Evolutionary conservation across 2,888 invertebrate species (phyloP), one percentile per base, ranked within the genome.

Genomic region (Amaurobius ferox): DNA sequence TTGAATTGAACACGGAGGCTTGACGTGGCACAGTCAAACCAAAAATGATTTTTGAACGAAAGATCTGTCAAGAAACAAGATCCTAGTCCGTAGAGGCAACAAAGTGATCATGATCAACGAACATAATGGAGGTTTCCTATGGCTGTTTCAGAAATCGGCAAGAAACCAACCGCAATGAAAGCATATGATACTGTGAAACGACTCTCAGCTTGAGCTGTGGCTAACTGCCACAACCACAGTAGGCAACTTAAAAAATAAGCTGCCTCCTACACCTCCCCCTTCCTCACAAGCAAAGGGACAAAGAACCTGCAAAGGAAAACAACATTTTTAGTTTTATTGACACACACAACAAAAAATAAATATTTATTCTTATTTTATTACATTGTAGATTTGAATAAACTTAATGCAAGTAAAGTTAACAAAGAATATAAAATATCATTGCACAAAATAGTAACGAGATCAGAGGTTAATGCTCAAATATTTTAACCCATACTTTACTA

Each of bases 61-160:
- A 71, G 74, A 35, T 32, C 70, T 67, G 64, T 48, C 44, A 19
- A 64, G 67, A 32, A 74, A 61, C 29, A 68, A 68, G 79, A 76
- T 79, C 78, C 48, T 68, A 74, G 66, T 79, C 66, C 62, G 79
- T 61, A 29, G 72, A 74, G 48, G 66, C 39, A 66, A 76, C 35
- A 48, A n/a, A 29, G 79, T 79, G 79, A 80, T 86, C 76, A 26
- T 86, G 86, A 72, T 79, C 86, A 67, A 86, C 86, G 66, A 86
- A 86, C 79, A 86, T 86, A 11, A 39, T 74, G 40, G 9, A 19
- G 40, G 29, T n/a, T 40, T 70, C 26, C 79, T 87, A 87, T 62
- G 87, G 87, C 68, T 87, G 87, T 68, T 87, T 85, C 62, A 87
- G 64, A 29, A 87, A 87, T 76, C 87, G 74, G 62, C 87, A 87